Percentiles rank a stretch among this genome's conserved stretches.
Conservation (phyloP, 2,888 invertebrate genomes). For the Nemapogon koenigi region DNA sequence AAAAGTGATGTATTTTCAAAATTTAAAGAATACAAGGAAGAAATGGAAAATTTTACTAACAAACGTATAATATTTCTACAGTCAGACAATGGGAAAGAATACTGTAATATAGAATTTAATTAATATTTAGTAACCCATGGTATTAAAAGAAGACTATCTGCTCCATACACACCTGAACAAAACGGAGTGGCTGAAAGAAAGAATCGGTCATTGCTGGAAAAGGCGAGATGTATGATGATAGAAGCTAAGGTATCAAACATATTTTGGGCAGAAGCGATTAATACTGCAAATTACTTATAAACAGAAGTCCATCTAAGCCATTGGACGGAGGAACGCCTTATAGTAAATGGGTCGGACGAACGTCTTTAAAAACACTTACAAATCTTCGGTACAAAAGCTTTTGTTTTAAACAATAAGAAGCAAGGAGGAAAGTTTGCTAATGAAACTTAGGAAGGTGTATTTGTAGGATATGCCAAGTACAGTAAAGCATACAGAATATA, state of each 20-base stretch:
- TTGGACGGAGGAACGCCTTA: constrained; percentile 12
- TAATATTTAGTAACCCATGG: too few species aligned
- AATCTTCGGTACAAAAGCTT: constrained; percentile 14
- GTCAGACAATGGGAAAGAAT: constrained; percentile 1
- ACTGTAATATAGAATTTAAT: too few species aligned
- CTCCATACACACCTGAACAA: too few species aligned
- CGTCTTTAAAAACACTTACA: constrained; percentile 15
- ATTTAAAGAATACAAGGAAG: constrained; percentile 3
- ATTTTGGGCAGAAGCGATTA: too few species aligned
- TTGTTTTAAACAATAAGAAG: constrained; percentile 14
- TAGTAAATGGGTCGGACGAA: constrained; percentile 14
- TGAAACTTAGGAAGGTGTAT: constrained; percentile 11
- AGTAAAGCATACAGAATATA: constrained; percentile 13
- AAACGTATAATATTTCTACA: constrained; percentile 10
- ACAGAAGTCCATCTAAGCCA: background rate
- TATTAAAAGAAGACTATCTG: too few species aligned
- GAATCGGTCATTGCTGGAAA: too few species aligned
- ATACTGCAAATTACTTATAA: too few species aligned
- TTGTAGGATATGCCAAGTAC: constrained; percentile 13
- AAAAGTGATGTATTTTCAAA: too few species aligned
- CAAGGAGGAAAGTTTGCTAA: constrained; percentile 13
- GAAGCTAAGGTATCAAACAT: background rate
- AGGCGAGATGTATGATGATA: background rate
- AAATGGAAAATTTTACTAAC: constrained; percentile 13
- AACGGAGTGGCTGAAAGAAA: too few species aligned